A percentile compares a stretch with the other conserved stretches of the same genome.
phyloP scores from a whole-genome alignment of 2,797 vertebrate genomes.

The Sus cebifrons region DNA sequence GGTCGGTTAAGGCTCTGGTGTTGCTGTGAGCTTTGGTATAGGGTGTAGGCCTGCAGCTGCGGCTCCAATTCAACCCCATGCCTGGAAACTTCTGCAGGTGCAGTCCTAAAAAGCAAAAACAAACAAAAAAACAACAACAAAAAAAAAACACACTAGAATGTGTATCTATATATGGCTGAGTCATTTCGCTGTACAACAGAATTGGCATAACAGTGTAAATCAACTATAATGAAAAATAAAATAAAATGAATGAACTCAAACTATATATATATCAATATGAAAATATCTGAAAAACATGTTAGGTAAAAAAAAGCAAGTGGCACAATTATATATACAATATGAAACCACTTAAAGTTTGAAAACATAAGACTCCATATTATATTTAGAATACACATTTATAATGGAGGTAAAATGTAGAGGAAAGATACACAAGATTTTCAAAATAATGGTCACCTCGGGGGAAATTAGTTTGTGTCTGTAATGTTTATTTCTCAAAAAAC shows the following conservation, averaged over 20 bases:
- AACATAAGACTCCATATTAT: background rate
- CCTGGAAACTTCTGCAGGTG: too few species aligned
- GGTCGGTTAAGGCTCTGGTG: too few species aligned
- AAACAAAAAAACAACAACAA: too few species aligned
- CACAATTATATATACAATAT: background rate
- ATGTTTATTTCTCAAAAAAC: slow-evolving; percentile 45
- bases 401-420: slow-evolving; percentile 4
- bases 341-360: slow-evolving; percentile 35
- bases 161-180: too few species aligned
- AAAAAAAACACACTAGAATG: too few species aligned
- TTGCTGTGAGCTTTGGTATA: too few species aligned
- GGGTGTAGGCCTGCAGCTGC: too few species aligned
- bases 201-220: too few species aligned
- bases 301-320: slow-evolving; percentile 46
- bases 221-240: too few species aligned
- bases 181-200: too few species aligned
- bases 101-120: too few species aligned
- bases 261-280: background rate
- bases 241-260: background rate
- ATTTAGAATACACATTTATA: background rate
- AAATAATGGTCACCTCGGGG: background rate
- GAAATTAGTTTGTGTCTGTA: slow-evolving; percentile 34
- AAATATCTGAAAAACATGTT: slow-evolving; percentile 10
- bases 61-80: too few species aligned
- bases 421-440: slow-evolving; percentile 11